Evolutionary conservation across 35 echinoderm and acorn worm species (phyloP), one percentile per base, ranked within the genome.

Genomic region (Anneissia japonica): DNA sequence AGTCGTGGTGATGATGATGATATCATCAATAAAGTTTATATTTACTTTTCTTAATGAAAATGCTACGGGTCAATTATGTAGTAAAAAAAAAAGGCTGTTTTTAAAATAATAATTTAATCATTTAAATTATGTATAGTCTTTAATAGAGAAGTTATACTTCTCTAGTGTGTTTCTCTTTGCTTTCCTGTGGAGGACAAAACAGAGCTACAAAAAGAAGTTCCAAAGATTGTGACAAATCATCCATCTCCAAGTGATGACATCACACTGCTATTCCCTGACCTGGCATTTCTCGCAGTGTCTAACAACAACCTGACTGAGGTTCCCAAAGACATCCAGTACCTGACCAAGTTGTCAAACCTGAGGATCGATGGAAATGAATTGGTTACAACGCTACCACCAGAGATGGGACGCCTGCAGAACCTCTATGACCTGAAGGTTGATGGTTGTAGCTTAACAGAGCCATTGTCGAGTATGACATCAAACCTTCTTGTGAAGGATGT

Each of bases 261-360:
- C 31, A 90, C 91, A 17, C 88, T 97, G 13, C 91, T 97, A 11
- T 99, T 99, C 46, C 96, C 96, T 0, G 93, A 92, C 46, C 92
- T 99, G 19, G 89, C 91, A 5, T 83, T 88, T 45, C 84, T 99
- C 16, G 77, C 89, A 16, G 86, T 93, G 0, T 91, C 89, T 28
- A 91, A 89, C 81, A 99, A 99, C 86, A 64, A 83, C 23, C 92
- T 99, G 0, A 80, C 35, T 33, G 92, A 86, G 75, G 87, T 99
- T 28, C 89, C 96, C 19, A 78, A 92, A 46, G 89, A 99, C 35
- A 91, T 99, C 16, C 88, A 99, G 84, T 91, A 91, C 77, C 45
- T 99, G 30, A 91, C 89, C 28, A 91, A 94, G 39, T 92, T 99
- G 9, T 90, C 89, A 41, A 97, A 91, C 81, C 84, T 97, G 5